These are phyloP conservation scores for Noctuana brunneofusca DNA, from an alignment of 2,888 invertebrate genomes.

Conservation along the genomic window DNA sequence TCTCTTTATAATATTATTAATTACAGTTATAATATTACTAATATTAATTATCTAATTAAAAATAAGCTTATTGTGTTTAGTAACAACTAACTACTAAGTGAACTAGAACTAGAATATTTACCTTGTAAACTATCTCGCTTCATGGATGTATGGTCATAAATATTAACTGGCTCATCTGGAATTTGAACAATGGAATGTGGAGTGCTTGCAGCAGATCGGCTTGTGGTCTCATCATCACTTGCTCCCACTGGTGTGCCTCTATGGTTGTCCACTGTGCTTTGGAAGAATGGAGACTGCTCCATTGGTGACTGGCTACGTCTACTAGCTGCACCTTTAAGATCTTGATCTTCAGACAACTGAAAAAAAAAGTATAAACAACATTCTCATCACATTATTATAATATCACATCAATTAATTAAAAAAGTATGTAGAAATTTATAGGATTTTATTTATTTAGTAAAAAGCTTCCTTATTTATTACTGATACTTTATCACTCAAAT, in stretches of 20 bases:
- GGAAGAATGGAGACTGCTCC: slow-evolving; percentile 63
- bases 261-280: slow-evolving; percentile 61
- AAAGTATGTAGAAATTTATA: background rate
- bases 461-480: too few species aligned
- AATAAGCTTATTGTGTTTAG: too few species aligned
- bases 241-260: slow-evolving; percentile 77
- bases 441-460: too few species aligned
- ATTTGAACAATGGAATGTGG: slow-evolving; percentile 89
- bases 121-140: slow-evolving; percentile 78
- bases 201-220: slow-evolving; percentile 76
- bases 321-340: slow-evolving; percentile 72
- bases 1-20: too few species aligned
- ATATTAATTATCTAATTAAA: too few species aligned
- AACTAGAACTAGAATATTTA: slow-evolving; percentile 37
- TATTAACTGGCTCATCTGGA: slow-evolving; percentile 73
- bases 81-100: too few species aligned
- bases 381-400: too few species aligned
- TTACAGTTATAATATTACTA: too few species aligned
- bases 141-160: slow-evolving; percentile 70
- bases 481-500: too few species aligned
- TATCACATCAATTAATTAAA: background rate
- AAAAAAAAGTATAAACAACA: slow-evolving; percentile 4
- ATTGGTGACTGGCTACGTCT: slow-evolving; percentile 72
- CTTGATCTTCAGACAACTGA: slow-evolving; percentile 79
- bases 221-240: slow-evolving; percentile 77